Base-by-base conservation (phyloP, 2,888 invertebrate species). In the Apoda limacodes region DNA sequence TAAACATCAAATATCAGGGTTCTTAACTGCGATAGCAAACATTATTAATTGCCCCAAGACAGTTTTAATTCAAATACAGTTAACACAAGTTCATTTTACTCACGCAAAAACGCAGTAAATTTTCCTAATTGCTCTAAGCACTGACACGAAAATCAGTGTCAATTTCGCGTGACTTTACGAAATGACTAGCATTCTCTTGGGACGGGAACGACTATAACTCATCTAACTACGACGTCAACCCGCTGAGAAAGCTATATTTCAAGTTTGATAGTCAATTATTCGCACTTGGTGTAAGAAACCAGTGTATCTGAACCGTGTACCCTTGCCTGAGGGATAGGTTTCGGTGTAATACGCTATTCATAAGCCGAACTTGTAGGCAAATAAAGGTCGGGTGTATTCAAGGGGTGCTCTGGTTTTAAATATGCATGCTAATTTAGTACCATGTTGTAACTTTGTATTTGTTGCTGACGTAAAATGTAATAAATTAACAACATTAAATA, bases 221-320 rank as follows among this genome's bases (percentile, higher is more conserved):
- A 74, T 65, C 62, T 50, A 63, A 68, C 65, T 70, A 68, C 62
- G 61, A 55, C 60, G 63, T 65, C 62, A 64, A 63, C 53, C 60
- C 60, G 53, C 61, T 60, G 52, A 67, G 67, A 66, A 60, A 63
- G 60, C 72, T 62, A 72, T 76, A 71, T 65, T 71, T 76, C 70
- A 76, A 69, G 56, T 74, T 74, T 72, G 74, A 74, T 75, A 71
- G 75, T 75, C 74, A 74, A 75, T 78, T 76, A 76, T 76, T 70
- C 68, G 66, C 67, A 69, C 64, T 74, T 56, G 65, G 67, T 59
- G 58, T 64, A 64, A 46, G 58, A 54, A 68, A 64, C 66, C 58
- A 59, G 59, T 61, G 57, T 61, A 62, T 67, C 61, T 57, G 45
- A 56, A 48, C 54, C 57, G 50, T 61, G 51, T 61, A 55, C 50